Conservation (phyloP, 1,140 invertebrate species). For the Bicyclus anynana region DNA sequence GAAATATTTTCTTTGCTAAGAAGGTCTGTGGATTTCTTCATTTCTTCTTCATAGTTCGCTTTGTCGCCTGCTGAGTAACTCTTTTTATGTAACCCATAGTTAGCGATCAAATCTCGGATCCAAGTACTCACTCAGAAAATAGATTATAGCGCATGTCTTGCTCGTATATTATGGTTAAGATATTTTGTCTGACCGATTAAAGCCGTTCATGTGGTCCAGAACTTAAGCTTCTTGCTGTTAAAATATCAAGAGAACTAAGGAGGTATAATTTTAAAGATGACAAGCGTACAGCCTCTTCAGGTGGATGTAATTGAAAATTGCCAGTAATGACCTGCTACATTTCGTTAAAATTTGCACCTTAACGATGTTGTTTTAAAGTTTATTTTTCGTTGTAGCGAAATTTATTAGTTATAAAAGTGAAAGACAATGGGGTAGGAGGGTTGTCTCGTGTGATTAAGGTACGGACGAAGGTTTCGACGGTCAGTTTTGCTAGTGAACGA, state of each 20-base stretch:
- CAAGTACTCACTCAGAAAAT: too few relatives aligned
- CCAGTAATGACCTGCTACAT: slow-evolving; percentile 32
- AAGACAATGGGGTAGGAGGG: slow-evolving; percentile 6
- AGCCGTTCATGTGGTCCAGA: not conserved
- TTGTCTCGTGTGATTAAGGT: slow-evolving; percentile 9
- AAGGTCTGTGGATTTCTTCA: too few relatives aligned
- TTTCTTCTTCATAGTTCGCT: too few relatives aligned
- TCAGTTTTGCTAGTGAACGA: slow-evolving; percentile 8
- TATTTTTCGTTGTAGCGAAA: slow-evolving; percentile 16
- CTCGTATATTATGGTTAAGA: too few relatives aligned
- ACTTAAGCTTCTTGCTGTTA: not conserved
- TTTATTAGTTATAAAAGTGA: slow-evolving; percentile 27
- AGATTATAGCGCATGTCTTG: too few relatives aligned
- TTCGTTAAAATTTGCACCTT: slow-evolving; percentile 21
- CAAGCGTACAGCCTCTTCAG: slow-evolving; percentile 34
- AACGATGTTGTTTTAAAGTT: slow-evolving; percentile 9
- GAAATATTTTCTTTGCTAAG: too few relatives aligned
- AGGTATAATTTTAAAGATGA: slow-evolving; percentile 51
- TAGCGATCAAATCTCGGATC: too few relatives aligned
- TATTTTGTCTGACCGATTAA: too few relatives aligned
- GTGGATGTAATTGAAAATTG: slow-evolving; percentile 47
- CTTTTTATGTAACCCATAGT: too few relatives aligned
- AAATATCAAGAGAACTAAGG: slow-evolving; percentile 29
- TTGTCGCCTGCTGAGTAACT: too few relatives aligned
- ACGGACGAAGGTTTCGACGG: not conserved